These are phyloP conservation scores for Apeltes quadracus DNA, from an alignment of 2,113 vertebrate species.

Conservation along the genomic window DNA sequence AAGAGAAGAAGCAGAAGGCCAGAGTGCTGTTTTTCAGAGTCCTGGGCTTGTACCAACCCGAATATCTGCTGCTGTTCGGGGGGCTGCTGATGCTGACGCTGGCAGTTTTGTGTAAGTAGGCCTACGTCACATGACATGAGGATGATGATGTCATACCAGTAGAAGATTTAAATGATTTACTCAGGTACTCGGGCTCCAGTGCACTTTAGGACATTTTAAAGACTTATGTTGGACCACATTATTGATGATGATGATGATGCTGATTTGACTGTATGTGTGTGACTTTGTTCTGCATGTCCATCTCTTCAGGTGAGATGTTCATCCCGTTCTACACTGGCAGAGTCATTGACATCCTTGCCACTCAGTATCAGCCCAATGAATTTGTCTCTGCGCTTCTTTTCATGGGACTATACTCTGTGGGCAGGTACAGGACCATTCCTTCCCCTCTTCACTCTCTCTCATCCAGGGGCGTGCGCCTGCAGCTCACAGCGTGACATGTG, in stretches of 20 bases:
- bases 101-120: conserved; percentile 77
- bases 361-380: conserved; percentile 57
- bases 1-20: conserved; percentile 48
- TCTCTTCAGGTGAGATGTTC: conserved; percentile 73
- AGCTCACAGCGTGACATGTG: not conserved
- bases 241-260: not conserved
- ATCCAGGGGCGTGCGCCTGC: not conserved
- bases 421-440: conserved; percentile 72
- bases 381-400: conserved; percentile 74
- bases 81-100: conserved; percentile 77
- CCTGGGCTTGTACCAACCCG: conserved; percentile 42
- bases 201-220: not conserved
- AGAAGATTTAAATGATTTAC: too few relatives aligned
- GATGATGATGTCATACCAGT: too few relatives aligned
- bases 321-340: conserved; percentile 82
- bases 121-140: conserved; percentile 35
- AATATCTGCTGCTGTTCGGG: conserved; percentile 45
- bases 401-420: conserved; percentile 81
- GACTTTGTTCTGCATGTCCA: not conserved
- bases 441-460: not conserved
- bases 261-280: too few relatives aligned
- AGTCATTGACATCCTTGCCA: conserved; percentile 85
- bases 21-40: conserved; percentile 73
- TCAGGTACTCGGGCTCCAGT: too few relatives aligned
- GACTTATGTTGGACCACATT: not conserved